Evolutionary conservation across 2,113 vertebrate species (phyloP), one percentile per base, ranked within the genome.

Genomic region (Melanerpes aurifrons): DNA sequence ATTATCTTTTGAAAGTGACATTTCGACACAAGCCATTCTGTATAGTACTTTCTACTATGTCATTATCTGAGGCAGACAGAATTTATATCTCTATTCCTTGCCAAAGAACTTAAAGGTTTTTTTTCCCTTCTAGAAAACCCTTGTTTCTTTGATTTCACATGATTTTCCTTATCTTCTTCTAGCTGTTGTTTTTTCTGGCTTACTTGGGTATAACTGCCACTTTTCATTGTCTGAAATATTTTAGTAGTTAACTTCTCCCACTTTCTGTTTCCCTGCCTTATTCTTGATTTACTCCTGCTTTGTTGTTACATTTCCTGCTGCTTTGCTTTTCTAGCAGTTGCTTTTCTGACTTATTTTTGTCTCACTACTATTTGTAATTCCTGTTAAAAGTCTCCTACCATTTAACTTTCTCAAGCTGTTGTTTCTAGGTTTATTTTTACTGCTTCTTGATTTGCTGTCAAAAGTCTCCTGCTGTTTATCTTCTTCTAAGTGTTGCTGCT

Each of bases 361-460:
- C 82, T 89, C 43, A 35, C 32, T 94, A 48, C 5, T 91, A 69
- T 91, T 94, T 94, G 74, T 77, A 83, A 79, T 85, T 86, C 95
- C 81, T 91, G 24, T 92, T 94, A 79, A 78, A 95, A 94, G 87
- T 82, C 70, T 89, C 93, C 94, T 79, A 80, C 88, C 90, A 90
- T 90, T 93, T 91, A 94, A 91, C 47, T 94, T 94, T 93, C 88
- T 87, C 61, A 54, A 71, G 25, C 15, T 18, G 59, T 82, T 89
- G 78, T 89, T 96, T 83, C 47, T 81, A 86, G 50, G 54, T 73
- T 96, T 90, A 43, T 76, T 90, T 84, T 75, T 75, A 45, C 32
- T 20, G 50, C 56, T 74, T 81, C 66, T 76, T 87, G 84, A 85
- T 90, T 94, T 81, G 35, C 37, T 95, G 58, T 87, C 86, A 95